Conservation (phyloP, 2,797 vertebrate species). For the Valencia hispanica region DNA sequence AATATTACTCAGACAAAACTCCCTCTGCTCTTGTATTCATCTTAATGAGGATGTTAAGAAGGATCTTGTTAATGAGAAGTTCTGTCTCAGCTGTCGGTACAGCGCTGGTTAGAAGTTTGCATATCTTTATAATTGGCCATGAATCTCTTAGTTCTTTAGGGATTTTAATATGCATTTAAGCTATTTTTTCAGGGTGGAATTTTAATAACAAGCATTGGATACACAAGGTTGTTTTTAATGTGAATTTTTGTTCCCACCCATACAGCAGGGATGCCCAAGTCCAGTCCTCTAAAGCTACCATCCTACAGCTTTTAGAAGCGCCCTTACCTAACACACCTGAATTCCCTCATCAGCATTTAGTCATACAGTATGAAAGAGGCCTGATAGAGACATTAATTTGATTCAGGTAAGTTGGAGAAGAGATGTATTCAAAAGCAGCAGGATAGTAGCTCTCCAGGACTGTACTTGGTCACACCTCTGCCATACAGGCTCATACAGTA, state of each 20-base stretch:
- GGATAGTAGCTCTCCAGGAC: too few relatives aligned
- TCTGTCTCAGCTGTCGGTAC: slow-evolving; percentile 25
- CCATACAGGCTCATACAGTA: too few relatives aligned
- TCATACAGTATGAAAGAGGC: too few relatives aligned
- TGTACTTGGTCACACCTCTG: too few relatives aligned
- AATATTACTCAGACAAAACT: slow-evolving; percentile 23
- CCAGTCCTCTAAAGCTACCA: too few relatives aligned
- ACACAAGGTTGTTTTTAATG: background rate
- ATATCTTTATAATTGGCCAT: slow-evolving; percentile 4
- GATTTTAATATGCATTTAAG: slow-evolving; percentile 1
- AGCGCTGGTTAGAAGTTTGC: background rate
- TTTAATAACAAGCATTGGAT: background rate
- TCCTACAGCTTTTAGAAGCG: too few relatives aligned
- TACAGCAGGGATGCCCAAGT: background rate
- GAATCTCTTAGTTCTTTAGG: background rate
- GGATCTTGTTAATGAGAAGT: slow-evolving; percentile 26
- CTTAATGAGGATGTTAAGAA: slow-evolving; percentile 47
- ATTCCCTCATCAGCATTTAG: too few relatives aligned
- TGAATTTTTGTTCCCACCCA: background rate
- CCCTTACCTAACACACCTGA: too few relatives aligned
- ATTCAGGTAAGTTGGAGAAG: too few relatives aligned
- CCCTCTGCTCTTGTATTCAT: slow-evolving; percentile 12
- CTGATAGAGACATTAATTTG: too few relatives aligned
- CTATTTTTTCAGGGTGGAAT: background rate
- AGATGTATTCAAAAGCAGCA: too few relatives aligned